Evolutionary conservation across 2,888 invertebrate species (phyloP).

Genomic region (Serrognathus titanus): DNA sequence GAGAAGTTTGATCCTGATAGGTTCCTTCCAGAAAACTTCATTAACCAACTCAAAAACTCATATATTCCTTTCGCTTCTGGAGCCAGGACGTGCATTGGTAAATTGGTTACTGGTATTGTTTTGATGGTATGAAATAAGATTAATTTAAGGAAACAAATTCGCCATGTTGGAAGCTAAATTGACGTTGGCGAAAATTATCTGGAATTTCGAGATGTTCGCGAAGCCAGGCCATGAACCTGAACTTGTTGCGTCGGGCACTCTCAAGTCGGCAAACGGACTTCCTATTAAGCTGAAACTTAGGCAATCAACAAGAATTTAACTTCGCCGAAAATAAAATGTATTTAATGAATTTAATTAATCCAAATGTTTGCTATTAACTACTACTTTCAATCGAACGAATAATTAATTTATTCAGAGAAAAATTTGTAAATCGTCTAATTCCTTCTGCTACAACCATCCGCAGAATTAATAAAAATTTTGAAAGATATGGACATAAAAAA

Average conservation of each 20-base stretch:
- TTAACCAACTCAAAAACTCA: neutral
- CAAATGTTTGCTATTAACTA: too few species aligned
- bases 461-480: too few species aligned
- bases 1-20: constrained; percentile 22
- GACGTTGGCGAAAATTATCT: neutral
- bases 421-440: too few species aligned
- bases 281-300: constrained; percentile 9
- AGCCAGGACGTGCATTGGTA: constrained; percentile 2
- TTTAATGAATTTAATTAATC: too few species aligned
- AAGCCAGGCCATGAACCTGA: constrained; percentile 4
- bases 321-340: too few species aligned
- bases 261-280: constrained; percentile 15
- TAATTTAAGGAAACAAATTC: constrained; percentile 1
- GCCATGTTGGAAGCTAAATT: constrained; percentile 3
- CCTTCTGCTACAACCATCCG: too few species aligned
- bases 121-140: neutral
- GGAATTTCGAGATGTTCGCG: constrained; percentile 10
- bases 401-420: too few species aligned
- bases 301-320: neutral
- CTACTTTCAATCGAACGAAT: too few species aligned
- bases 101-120: neutral
- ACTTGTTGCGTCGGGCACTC: constrained; percentile 1
- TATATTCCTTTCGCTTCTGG: constrained; percentile 2
- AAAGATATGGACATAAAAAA: too few species aligned
- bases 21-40: constrained; percentile 16